Percentiles rank a stretch among this genome's conserved stretches.
phyloP scores from a whole-genome alignment of 2,113 vertebrate genomes.

The Cygnus buccinator region DNA sequence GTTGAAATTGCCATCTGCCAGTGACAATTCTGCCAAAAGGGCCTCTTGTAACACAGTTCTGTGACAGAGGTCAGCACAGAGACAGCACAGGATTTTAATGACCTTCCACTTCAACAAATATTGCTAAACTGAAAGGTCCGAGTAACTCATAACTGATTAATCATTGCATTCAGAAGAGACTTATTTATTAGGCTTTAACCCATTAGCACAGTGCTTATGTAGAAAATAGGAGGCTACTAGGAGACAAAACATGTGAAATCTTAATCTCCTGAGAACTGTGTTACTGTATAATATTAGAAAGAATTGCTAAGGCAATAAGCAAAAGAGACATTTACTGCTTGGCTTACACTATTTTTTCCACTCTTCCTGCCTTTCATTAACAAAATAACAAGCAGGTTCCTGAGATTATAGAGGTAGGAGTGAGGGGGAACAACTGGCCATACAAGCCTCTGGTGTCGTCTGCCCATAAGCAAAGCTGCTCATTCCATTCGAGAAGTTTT shows the following conservation, averaged over 20 bases:
- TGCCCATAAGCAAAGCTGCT: not conserved
- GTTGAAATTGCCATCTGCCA: not conserved
- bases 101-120: not conserved
- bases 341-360: not conserved
- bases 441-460: not conserved
- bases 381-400: rapidly evolving
- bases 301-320: not conserved
- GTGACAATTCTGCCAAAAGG: not conserved
- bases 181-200: slow-evolving; percentile 9
- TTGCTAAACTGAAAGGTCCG: not conserved
- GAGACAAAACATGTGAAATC: slow-evolving; percentile 6
- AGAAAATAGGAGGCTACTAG: not conserved
- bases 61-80: not conserved
- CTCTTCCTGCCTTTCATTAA: not conserved
- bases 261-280: not conserved
- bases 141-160: not conserved
- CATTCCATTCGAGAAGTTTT: not conserved
- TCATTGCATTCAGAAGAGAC: not conserved
- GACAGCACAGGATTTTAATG: not conserved
- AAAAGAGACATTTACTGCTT: not conserved
- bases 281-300: not conserved
- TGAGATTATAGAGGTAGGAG: not conserved
- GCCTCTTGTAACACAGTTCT: not conserved
- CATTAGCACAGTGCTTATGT: not conserved
- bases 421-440: not conserved